A percentile compares a stretch with the other conserved stretches of the same genome.
These are phyloP conservation scores for Phymorhynchus buccinoides DNA, from an alignment of 1,140 invertebrate genomes.

Conservation along the genomic window DNA sequence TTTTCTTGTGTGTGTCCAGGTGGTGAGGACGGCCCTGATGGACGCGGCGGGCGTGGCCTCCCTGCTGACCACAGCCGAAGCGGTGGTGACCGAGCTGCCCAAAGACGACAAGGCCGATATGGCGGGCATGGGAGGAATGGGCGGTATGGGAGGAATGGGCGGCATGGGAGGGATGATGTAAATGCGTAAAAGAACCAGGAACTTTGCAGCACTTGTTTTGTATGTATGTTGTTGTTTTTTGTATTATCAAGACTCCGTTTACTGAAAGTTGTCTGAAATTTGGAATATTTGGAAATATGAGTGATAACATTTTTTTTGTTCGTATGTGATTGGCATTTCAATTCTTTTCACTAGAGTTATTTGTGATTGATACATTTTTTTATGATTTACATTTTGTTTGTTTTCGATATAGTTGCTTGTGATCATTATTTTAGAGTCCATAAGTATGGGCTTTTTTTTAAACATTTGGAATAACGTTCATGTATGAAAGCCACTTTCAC, in stretches of 20 bases:
- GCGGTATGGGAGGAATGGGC: conserved; percentile 78
- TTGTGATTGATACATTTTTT: too few species aligned
- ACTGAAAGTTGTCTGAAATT: not conserved
- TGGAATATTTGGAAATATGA: not conserved
- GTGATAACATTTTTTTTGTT: not conserved
- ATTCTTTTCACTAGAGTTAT: too few species aligned
- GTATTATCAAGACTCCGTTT: not conserved
- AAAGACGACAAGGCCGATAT: conserved; percentile 88
- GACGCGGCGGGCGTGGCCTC: conserved; percentile 99
- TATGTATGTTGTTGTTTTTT: not conserved
- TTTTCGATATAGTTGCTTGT: not conserved
- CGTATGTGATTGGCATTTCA: too few species aligned
- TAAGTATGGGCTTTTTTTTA: not conserved
- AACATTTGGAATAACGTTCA: not conserved
- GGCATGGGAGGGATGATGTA: conserved; percentile 70
- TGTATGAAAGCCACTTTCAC: too few species aligned
- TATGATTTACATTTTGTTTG: not conserved
- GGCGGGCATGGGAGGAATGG: conserved; percentile 76
- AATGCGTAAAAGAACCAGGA: not conserved
- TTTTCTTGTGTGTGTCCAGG: conserved; percentile 73
- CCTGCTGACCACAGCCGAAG: conserved; percentile 96
- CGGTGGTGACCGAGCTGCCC: conserved; percentile 94
- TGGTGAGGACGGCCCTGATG: conserved; percentile 95
- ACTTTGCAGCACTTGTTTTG: not conserved
- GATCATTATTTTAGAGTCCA: not conserved